phyloP scores from a whole-genome alignment of 37 sponge, comb jelly and placozoan species.

The Halisarca cf. caerulea region DNA sequence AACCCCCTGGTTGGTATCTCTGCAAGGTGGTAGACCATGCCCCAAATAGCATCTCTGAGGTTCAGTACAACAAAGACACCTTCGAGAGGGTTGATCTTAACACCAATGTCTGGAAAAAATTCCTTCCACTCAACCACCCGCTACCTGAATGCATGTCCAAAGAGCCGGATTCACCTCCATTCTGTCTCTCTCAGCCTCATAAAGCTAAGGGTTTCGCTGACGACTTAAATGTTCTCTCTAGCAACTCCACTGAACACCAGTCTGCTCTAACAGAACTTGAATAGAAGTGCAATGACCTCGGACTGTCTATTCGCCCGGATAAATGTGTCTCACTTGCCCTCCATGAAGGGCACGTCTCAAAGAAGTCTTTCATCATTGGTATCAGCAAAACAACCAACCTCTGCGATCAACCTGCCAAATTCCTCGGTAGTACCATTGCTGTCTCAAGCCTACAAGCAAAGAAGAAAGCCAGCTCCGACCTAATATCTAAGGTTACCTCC shows the following conservation, averaged over 20 bases:
- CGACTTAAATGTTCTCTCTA: conserved; percentile 16
- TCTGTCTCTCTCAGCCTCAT: conserved; percentile 14
- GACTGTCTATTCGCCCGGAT: conserved; percentile 16
- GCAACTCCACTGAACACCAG: not conserved
- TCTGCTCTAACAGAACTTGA: conserved; percentile 15
- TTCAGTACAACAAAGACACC: not conserved
- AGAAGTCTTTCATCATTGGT: not conserved
- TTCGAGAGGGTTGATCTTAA: not conserved
- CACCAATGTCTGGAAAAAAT: not conserved
- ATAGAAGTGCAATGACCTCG: conserved; percentile 14
- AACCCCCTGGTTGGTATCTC: not conserved
- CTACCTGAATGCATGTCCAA: not conserved
- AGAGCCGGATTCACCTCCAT: not conserved
- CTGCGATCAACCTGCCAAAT: not conserved
- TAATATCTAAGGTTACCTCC: not conserved
- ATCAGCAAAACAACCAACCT: conserved; percentile 17
- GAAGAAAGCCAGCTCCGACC: not conserved
- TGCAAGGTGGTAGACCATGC: not conserved
- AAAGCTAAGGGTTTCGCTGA: conserved; percentile 7
- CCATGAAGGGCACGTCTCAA: too few relatives aligned
- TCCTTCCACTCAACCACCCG: not conserved
- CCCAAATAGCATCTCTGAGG: conserved; percentile 9
- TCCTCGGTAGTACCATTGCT: conserved; percentile 23
- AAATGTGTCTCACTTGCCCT: conserved; percentile 26
- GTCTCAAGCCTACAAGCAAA: not conserved